phyloP scores from a whole-genome alignment of 2,888 invertebrate genomes.

The Parochlus steinenii region DNA sequence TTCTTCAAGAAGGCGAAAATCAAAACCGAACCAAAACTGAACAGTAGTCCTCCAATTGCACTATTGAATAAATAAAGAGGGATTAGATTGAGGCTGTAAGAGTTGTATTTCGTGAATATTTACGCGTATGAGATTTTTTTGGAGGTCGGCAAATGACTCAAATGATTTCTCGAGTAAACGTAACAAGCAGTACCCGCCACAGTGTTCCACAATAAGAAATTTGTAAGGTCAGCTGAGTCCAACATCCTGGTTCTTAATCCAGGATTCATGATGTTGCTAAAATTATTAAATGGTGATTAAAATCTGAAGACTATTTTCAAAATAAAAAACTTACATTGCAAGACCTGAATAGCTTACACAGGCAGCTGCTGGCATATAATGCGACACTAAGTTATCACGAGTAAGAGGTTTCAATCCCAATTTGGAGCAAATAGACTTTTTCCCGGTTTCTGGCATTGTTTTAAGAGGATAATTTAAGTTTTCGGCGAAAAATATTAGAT shows the following conservation, averaged over 20 bases:
- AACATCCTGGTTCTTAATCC: conserved; percentile 41
- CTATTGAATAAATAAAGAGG: conserved; percentile 21
- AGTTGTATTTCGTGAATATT: conserved; percentile 8
- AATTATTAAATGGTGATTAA: too few species aligned
- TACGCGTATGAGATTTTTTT: conserved; percentile 52
- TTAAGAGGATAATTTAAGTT: too few species aligned
- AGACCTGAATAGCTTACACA: too few species aligned
- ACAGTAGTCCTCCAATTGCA: conserved; percentile 54
- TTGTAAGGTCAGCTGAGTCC: conserved; percentile 45
- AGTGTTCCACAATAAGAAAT: conserved; percentile 62
- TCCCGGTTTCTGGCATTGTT: too few species aligned
- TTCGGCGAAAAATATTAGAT: too few species aligned
- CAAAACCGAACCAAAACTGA: conserved; percentile 80
- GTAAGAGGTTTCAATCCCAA: too few species aligned
- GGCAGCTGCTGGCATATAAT: too few species aligned
- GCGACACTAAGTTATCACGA: too few species aligned
- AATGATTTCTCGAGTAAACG: conserved; percentile 63
- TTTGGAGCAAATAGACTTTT: too few species aligned
- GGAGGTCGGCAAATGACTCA: conserved; percentile 44
- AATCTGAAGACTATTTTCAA: too few species aligned
- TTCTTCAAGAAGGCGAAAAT: conserved; percentile 76
- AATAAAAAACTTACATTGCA: too few species aligned
- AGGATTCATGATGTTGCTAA: conserved; percentile 80
- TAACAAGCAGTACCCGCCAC: conserved; percentile 70
- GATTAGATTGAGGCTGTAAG: conserved; percentile 13